phyloP scores from a whole-genome alignment of 2,113 vertebrate species.

The Potamarius usumacintae region DNA sequence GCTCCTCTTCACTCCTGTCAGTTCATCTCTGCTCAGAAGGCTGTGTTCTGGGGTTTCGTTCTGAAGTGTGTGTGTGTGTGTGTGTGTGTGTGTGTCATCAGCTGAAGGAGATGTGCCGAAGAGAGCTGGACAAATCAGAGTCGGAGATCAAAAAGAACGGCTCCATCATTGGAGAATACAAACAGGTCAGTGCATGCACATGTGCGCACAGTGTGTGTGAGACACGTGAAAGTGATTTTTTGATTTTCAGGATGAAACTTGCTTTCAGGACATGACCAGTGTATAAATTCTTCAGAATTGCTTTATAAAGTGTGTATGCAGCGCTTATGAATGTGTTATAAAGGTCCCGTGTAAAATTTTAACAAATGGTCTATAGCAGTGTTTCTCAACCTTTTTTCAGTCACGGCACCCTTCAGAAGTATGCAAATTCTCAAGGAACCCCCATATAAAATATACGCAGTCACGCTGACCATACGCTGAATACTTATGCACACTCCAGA shows the following conservation, averaged over 20 bases:
- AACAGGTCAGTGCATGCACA: conserved; percentile 79
- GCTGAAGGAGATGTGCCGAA: conserved; percentile 98
- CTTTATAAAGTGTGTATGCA: background rate
- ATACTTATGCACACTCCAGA: too few relatives aligned
- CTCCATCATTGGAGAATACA: conserved; percentile 98
- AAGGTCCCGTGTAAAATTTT: too few relatives aligned
- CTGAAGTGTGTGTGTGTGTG: conserved; percentile 27
- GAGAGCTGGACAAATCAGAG: conserved; percentile 95
- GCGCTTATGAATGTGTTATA: too few relatives aligned
- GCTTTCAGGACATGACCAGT: background rate
- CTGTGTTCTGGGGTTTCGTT: background rate
- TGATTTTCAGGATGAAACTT: background rate
- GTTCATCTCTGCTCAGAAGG: background rate
- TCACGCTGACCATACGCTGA: too few relatives aligned
- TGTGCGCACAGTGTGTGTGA: too few relatives aligned
- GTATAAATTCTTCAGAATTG: background rate
- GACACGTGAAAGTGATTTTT: background rate
- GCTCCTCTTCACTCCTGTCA: background rate
- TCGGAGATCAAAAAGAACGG: conserved; percentile 97
- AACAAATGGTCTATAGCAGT: too few relatives aligned
- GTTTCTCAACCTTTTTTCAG: too few relatives aligned
- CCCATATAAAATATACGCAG: too few relatives aligned
- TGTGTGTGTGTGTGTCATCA: conserved; percentile 60
- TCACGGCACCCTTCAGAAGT: too few relatives aligned
- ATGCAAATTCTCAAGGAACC: too few relatives aligned